Percentiles rank a stretch among this genome's conserved stretches.
These are phyloP conservation scores for Himalopsyche japonica DNA, from an alignment of 2,888 invertebrate genomes.

Conservation along the genomic window DNA sequence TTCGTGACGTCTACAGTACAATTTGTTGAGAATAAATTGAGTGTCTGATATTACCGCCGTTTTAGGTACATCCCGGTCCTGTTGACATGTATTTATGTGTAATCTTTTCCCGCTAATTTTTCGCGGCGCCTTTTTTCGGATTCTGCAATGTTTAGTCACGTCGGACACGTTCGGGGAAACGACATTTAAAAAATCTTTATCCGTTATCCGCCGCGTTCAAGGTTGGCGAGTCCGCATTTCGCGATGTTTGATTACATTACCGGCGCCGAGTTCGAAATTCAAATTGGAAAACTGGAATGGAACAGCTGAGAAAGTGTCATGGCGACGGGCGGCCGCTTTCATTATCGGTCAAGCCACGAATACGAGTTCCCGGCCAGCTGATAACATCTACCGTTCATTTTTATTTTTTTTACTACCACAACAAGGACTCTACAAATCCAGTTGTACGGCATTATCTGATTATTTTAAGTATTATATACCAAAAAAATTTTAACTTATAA, in stretches of 20 bases:
- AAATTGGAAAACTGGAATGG: constrained; percentile 1
- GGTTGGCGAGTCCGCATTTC: neutral
- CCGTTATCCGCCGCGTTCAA: neutral
- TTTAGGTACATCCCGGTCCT: neutral
- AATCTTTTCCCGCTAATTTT: neutral
- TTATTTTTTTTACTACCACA: too few relatives aligned
- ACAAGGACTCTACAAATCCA: too few relatives aligned
- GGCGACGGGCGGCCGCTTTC: neutral
- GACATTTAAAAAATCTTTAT: neutral
- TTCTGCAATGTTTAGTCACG: neutral
- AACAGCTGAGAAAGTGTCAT: constrained; percentile 1
- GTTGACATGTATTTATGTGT: neutral
- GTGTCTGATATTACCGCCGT: neutral
- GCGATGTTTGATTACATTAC: neutral
- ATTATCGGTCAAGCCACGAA: neutral
- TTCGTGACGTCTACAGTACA: too few relatives aligned
- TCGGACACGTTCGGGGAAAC: neutral
- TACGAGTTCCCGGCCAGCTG: neutral
- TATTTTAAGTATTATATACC: too few relatives aligned
- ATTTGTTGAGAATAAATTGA: too few relatives aligned
- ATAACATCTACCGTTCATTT: neutral
- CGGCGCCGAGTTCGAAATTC: neutral
- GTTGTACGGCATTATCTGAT: too few relatives aligned
- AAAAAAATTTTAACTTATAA: too few relatives aligned
- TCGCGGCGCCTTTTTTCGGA: neutral